A percentile compares a stretch with the other conserved stretches of the same genome.
Evolutionary conservation across 2,797 vertebrate species (phyloP).

Genomic region (Hippopotamyrus pictus): DNA sequence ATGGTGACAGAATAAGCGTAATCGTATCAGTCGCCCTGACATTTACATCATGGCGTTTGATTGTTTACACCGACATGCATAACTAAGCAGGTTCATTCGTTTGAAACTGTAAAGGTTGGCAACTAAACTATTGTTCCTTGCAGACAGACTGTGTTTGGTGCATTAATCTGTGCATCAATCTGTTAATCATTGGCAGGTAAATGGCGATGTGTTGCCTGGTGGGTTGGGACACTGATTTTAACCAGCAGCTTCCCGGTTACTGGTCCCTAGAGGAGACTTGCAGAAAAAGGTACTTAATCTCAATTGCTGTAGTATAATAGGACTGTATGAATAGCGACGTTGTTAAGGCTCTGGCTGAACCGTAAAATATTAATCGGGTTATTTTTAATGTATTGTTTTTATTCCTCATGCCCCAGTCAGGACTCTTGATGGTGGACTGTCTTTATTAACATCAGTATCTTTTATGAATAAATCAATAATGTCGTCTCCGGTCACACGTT

Average conservation of each 20-base stretch:
- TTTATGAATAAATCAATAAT: neutral
- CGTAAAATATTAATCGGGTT: neutral
- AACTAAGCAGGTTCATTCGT: neutral
- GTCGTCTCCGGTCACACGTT: neutral
- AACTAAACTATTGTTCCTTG: neutral
- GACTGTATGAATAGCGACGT: neutral
- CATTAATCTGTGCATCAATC: neutral
- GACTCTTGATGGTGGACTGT: neutral
- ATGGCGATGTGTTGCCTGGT: neutral
- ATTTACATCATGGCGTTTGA: neutral
- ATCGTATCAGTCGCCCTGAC: neutral
- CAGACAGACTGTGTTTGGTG: neutral
- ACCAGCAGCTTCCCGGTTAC: neutral
- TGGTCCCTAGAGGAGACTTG: neutral
- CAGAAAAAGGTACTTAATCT: neutral
- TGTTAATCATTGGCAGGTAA: neutral
- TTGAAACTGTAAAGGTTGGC: neutral
- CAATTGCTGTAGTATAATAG: neutral
- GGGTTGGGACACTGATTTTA: neutral
- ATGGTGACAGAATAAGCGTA: neutral
- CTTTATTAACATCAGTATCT: neutral
- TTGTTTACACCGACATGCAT: neutral
- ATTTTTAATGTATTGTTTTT: neutral
- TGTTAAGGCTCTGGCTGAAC: neutral
- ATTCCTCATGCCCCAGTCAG: neutral